phyloP scores from a whole-genome alignment of 2,888 invertebrate species.

The Aphrophora alni region DNA sequence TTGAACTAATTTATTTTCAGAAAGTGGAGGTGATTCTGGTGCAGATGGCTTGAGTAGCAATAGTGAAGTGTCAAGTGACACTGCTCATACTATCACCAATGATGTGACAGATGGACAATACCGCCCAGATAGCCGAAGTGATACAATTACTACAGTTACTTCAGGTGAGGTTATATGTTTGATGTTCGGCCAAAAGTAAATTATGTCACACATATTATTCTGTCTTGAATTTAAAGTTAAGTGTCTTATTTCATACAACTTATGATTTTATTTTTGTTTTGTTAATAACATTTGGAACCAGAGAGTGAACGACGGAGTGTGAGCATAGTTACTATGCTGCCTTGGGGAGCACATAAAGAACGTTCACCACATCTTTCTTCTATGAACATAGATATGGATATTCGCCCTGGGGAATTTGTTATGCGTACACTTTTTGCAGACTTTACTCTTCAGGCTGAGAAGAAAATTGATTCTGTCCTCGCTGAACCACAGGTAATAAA shows the following conservation, averaged over 20 bases:
- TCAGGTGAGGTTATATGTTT: conserved; percentile 31
- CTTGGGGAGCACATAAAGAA: conserved; percentile 86
- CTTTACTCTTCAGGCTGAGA: conserved; percentile 92
- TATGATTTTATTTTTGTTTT: too few relatives aligned
- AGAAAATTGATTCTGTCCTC: conserved; percentile 95
- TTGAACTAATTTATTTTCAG: conserved; percentile 23
- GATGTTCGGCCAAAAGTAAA: too few relatives aligned
- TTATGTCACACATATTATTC: too few relatives aligned
- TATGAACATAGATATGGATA: conserved; percentile 64
- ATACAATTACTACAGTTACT: conserved; percentile 41
- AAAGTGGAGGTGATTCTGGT: conserved; percentile 24
- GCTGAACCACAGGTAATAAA: conserved; percentile 79
- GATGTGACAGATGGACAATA: conserved; percentile 43
- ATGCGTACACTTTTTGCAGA: conserved; percentile 95
- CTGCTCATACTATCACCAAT: conserved; percentile 29
- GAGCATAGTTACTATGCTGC: conserved; percentile 68
- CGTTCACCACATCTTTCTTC: conserved; percentile 60
- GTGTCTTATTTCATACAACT: too few relatives aligned
- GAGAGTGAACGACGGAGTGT: conserved; percentile 46
- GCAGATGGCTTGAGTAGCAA: conserved; percentile 23
- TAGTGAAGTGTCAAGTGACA: conserved; percentile 22
- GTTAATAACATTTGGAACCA: too few relatives aligned
- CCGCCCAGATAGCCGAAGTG: conserved; percentile 42
- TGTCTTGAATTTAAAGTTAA: too few relatives aligned
- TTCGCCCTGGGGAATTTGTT: conserved; percentile 93